Conservation (phyloP, 2,888 invertebrate species). For the Zeuzera pyrina region DNA sequence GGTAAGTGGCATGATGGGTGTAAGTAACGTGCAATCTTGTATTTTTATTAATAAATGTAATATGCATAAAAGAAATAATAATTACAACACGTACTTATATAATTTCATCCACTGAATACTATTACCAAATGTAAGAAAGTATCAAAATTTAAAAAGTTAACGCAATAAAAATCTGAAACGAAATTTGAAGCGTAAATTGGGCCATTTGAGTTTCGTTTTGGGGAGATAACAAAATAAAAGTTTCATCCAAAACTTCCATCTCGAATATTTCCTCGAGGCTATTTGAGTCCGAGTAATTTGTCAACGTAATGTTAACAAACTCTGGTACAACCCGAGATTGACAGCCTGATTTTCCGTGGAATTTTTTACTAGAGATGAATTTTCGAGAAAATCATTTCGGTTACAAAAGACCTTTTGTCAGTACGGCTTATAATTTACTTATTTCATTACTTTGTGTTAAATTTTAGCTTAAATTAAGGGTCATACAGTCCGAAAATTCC, state of each 20-base stretch:
- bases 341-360: constrained; percentile 19
- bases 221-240: constrained; percentile 37
- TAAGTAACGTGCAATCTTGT: too few relatives aligned
- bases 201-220: constrained; percentile 18
- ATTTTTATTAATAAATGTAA: too few relatives aligned
- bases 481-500: not conserved
- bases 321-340: constrained; percentile 23
- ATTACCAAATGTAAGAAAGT: too few relatives aligned
- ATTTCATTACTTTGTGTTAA: constrained; percentile 7
- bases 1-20: too few relatives aligned
- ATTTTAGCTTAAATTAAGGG: constrained; percentile 7
- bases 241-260: constrained; percentile 18
- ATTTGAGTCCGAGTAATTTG: constrained; percentile 24
- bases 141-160: too few relatives aligned
- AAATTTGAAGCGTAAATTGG: constrained; percentile 5
- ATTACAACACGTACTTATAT: too few relatives aligned
- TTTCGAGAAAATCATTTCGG: too few relatives aligned
- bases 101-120: too few relatives aligned
- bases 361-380: constrained; percentile 28
- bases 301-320: constrained; percentile 27
- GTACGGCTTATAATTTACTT: constrained; percentile 11
- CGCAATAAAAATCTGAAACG: not conserved
- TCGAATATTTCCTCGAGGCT: constrained; percentile 18
- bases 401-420: too few relatives aligned
- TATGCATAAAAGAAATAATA: too few relatives aligned